These are phyloP conservation scores for Grammomys dolichurus DNA, from an alignment of 2,113 vertebrate species.

Conservation along the genomic window DNA sequence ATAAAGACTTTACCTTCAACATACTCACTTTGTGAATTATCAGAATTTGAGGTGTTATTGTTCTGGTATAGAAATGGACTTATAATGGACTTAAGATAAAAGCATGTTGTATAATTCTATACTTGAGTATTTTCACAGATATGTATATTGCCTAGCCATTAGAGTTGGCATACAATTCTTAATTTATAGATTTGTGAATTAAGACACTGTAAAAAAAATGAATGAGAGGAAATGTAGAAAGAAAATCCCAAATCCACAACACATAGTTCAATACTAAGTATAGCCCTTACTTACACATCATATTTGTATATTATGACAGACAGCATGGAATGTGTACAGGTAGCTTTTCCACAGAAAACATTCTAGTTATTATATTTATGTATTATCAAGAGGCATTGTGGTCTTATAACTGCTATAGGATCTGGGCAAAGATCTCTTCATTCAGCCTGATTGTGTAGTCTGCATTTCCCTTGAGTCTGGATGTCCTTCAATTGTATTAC, in stretches of 20 bases:
- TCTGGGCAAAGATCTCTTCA: neutral
- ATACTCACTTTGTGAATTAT: neutral
- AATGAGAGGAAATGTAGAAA: neutral
- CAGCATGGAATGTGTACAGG: neutral
- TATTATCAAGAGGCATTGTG: rapidly evolving
- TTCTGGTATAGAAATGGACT: neutral
- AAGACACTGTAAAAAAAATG: neutral
- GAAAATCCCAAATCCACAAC: neutral
- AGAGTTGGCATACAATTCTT: neutral
- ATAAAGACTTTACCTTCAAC: neutral
- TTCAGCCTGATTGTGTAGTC: neutral
- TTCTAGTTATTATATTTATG: neutral
- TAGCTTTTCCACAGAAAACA: neutral
- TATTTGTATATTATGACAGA: neutral
- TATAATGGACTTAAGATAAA: neutral
- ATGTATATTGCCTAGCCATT: neutral
- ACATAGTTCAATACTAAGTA: neutral
- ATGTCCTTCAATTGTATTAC: neutral
- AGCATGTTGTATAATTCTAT: neutral
- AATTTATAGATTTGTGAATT: neutral
- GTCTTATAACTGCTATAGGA: neutral
- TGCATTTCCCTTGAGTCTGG: neutral
- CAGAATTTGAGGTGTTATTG: neutral
- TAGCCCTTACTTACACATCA: neutral
- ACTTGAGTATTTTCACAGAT: neutral